Evolutionary conservation across 2,888 invertebrate species (phyloP).

Genomic region (Patella caerulea): DNA sequence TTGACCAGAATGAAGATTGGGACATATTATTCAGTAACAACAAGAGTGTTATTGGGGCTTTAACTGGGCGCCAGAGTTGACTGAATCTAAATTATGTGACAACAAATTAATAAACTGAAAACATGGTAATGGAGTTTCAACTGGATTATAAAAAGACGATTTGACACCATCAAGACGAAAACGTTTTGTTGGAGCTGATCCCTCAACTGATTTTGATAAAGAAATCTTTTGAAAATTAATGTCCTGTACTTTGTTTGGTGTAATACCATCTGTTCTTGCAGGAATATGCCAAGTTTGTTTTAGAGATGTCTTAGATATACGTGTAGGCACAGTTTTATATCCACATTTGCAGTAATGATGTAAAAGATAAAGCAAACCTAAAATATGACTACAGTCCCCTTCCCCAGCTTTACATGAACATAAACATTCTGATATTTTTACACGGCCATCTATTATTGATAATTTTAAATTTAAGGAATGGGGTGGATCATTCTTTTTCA

Average conservation of each 20-base stretch:
- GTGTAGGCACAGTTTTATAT: not conserved
- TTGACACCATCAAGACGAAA: not conserved
- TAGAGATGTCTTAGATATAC: not conserved
- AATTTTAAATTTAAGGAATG: not conserved
- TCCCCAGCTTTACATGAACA: not conserved
- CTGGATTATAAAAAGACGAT: not conserved
- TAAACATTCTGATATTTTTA: not conserved
- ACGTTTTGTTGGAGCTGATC: not conserved
- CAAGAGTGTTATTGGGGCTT: no score
- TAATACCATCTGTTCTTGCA: not conserved
- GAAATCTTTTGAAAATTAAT: not conserved
- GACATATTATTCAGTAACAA: no score
- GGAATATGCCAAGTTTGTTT: conserved; percentile 1
- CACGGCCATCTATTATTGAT: not conserved
- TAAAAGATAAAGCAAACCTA: not conserved
- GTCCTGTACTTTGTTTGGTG: not conserved
- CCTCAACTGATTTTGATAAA: not conserved
- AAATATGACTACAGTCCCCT: not conserved
- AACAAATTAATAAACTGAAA: not conserved
- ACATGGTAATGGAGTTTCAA: not conserved
- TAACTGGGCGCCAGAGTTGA: not conserved
- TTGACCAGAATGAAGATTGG: no score
- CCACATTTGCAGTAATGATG: not conserved
- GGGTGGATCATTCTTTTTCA: not conserved
- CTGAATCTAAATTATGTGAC: not conserved